Conservation (phyloP, 1,140 invertebrate species). For the Caerostris darwini region DNA sequence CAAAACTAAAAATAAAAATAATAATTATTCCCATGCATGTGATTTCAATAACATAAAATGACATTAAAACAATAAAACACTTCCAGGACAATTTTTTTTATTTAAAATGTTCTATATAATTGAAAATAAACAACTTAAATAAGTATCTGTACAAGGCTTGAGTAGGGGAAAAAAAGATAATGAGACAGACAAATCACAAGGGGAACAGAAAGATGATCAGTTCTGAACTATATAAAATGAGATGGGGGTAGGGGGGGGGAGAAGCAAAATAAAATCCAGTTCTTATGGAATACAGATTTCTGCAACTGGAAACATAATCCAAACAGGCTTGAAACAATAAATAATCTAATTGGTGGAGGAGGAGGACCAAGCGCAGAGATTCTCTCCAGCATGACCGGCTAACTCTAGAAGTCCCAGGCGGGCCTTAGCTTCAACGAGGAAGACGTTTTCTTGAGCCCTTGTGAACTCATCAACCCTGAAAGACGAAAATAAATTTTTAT, state of each 20-base stretch:
- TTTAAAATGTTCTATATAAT: slow-evolving; percentile 9
- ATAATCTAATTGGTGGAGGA: slow-evolving; percentile 67
- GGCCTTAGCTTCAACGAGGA: slow-evolving; percentile 72
- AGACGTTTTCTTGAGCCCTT: slow-evolving; percentile 69
- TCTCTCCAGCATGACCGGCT: slow-evolving; percentile 31
- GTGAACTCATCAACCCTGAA: slow-evolving; percentile 76
- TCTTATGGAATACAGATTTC: neutral
- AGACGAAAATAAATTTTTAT: neutral
- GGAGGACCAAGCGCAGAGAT: slow-evolving; percentile 72
- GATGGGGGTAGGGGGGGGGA: too few relatives aligned
- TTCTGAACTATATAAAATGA: neutral
- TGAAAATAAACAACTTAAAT: slow-evolving; percentile 22
- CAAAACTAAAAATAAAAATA: too few relatives aligned
- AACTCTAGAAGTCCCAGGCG: slow-evolving; percentile 73
- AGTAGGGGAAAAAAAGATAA: neutral
- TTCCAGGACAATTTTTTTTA: neutral
- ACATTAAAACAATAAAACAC: too few relatives aligned
- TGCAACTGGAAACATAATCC: neutral
- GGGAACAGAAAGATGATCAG: slow-evolving; percentile 80
- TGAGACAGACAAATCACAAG: neutral
- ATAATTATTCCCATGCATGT: too few relatives aligned
- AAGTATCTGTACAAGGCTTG: neutral
- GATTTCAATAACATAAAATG: too few relatives aligned
- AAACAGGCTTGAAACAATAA: neutral
- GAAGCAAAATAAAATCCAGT: neutral